Conservation (phyloP, 2,797 vertebrate genomes). For the Podarcis lilfordi region DNA sequence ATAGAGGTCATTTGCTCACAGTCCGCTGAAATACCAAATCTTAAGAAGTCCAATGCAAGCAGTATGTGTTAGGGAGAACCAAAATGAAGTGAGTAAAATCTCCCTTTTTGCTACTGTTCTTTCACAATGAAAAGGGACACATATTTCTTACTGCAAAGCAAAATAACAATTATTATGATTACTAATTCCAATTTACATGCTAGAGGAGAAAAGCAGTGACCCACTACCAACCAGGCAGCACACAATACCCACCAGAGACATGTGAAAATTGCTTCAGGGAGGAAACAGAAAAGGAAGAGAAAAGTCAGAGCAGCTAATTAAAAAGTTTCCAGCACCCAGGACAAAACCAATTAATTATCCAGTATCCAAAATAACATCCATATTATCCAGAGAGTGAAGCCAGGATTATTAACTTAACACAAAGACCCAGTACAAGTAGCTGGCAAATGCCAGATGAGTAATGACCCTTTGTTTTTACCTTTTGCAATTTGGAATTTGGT, state of each 20-base stretch:
- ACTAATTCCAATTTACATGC: slow-evolving; percentile 21
- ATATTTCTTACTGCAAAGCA: neutral
- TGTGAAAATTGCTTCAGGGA: slow-evolving; percentile 52
- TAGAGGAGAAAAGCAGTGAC: slow-evolving; percentile 51
- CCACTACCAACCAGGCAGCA: slow-evolving; percentile 28
- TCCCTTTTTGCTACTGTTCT: neutral
- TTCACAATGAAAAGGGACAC: neutral
- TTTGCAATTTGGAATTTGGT: slow-evolving; percentile 34
- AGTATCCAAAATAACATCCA: slow-evolving; percentile 42
- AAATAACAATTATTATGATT: slow-evolving; percentile 38
- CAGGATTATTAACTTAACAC: slow-evolving; percentile 44
- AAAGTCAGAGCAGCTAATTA: slow-evolving; percentile 60
- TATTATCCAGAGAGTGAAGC: slow-evolving; percentile 51
- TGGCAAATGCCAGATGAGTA: slow-evolving; percentile 23
- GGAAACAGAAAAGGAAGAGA: slow-evolving; percentile 29
- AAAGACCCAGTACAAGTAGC: slow-evolving; percentile 37
- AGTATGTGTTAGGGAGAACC: neutral
- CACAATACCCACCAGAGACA: slow-evolving; percentile 22
- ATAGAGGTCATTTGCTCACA: neutral
- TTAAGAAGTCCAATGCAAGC: neutral
- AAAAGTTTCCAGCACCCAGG: slow-evolving; percentile 58
- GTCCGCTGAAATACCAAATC: neutral
- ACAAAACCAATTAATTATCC: slow-evolving; percentile 65
- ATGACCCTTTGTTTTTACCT: neutral
- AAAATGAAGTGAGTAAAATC: neutral